Evolutionary conservation across 1,140 invertebrate genomes (phyloP).

Genomic region (Linepithema humile): DNA sequence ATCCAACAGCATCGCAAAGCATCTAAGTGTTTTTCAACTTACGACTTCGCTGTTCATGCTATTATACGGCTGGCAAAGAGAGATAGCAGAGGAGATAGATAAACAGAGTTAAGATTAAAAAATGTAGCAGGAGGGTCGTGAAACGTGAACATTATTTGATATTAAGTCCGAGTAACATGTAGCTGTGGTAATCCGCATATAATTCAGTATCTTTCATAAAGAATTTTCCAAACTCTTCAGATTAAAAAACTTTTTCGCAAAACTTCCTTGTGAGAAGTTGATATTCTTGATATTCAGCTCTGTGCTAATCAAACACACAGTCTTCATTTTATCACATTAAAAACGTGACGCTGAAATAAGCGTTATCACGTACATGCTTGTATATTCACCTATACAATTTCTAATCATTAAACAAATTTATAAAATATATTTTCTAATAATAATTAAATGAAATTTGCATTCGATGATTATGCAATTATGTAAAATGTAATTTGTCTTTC

Average conservation of each 20-base stretch:
- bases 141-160: not conserved
- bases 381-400: too few relatives aligned
- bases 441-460: not conserved
- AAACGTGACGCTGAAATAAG: not conserved
- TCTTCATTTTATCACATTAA: not conserved
- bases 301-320: not conserved
- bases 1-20: not conserved
- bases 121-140: not conserved
- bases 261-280: not conserved
- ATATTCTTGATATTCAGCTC: conserved; percentile 1
- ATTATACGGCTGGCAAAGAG: not conserved
- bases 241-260: conserved; percentile 18
- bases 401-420: too few relatives aligned
- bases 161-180: not conserved
- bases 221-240: not conserved
- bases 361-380: too few relatives aligned
- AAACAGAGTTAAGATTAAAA: not conserved
- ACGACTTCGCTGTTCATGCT: not conserved
- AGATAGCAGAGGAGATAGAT: not conserved
- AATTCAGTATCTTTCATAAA: not conserved
- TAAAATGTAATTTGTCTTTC: not conserved
- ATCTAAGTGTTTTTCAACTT: conserved; percentile 2
- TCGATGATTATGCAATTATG: not conserved
- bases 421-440: not conserved
- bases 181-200: not conserved